Evolutionary conservation across 2,888 invertebrate species (phyloP), one percentile per base, ranked within the genome.

Genomic region (Notodonta ziczac): DNA sequence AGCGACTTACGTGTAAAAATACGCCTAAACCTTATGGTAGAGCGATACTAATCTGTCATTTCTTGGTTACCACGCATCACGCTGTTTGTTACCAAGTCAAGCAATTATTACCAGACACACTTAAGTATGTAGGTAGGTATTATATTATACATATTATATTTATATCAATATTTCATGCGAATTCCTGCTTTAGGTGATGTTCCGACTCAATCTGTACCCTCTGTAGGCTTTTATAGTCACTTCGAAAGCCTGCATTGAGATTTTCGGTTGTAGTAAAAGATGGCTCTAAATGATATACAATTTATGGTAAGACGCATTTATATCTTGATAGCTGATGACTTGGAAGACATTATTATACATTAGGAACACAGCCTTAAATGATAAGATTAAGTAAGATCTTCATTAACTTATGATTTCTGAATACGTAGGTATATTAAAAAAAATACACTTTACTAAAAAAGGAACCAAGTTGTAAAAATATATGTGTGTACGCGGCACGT

Each of bases 381-480:
- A 59, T 64, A 64, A 53, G 10, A 10, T 54, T 57, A 64, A 60
- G 56, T 65, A 61, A 57, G 63, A 69, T 67, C 73, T 62, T 60
- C 57, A 46, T 54, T 59, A 58, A 70, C 67, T 63, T 69, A 66
- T 65, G 57, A 55, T 67, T 62, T 54, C 14, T 39, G 39, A 44
- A 54, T 48, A 48, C n/a, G n/a, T n/a, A n/a, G 14, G 35, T 50
- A 35, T 46, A 44, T 62, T 51, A 60, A 59, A 54, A 69, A n/a
- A 63, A 64, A 59, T 69, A 70, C 61, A 61, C 72, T 63, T 70
- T 72, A 76, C 70, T 72, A 70, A 72, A 81, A 73, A 78, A 63
- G 80, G 82, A 84, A 84, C 83, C 83, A 83, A 84, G 72, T 70
- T 78, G 73, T 66, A 68, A 62, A 68, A 69, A 71, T 63, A 70